Evolutionary conservation across 2,888 invertebrate genomes (phyloP).

Genomic region (Helobdella robusta): DNA sequence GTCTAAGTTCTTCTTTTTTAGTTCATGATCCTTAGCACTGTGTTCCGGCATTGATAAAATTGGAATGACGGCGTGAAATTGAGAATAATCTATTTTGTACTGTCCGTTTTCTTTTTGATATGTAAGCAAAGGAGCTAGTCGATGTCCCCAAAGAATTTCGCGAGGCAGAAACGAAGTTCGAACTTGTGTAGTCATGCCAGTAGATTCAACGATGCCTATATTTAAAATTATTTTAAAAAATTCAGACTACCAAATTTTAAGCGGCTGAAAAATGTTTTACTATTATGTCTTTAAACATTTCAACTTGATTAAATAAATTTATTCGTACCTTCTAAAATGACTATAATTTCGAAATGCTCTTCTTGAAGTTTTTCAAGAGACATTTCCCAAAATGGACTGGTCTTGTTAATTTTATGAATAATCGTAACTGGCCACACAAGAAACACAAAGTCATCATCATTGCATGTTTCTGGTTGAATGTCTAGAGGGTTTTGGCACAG

Average conservation of each 20-base stretch:
- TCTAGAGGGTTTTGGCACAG: conserved; percentile 68
- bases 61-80: conserved; percentile 47
- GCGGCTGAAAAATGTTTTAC: too few species aligned
- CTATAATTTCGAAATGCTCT: conserved; percentile 89
- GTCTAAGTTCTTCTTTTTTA: neutral
- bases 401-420: conserved; percentile 83
- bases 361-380: conserved; percentile 80
- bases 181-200: conserved; percentile 44
- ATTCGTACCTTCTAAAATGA: conserved; percentile 62
- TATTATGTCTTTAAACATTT: too few species aligned
- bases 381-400: conserved; percentile 79
- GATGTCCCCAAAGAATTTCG: conserved; percentile 50
- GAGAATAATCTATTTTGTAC: conserved; percentile 49
- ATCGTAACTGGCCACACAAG: conserved; percentile 97
- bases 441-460: conserved; percentile 79
- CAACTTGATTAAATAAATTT: too few species aligned
- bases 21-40: conserved; percentile 27
- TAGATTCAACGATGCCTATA: conserved; percentile 32
- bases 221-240: neutral
- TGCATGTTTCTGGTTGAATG: conserved; percentile 27
- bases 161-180: conserved; percentile 52
- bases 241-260: too few species aligned
- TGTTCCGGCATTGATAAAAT: conserved; percentile 52
- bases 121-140: conserved; percentile 48
- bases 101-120: conserved; percentile 49